These are phyloP conservation scores for Phalanger gymnotis DNA, from an alignment of 2,797 vertebrate species.

Conservation along the genomic window DNA sequence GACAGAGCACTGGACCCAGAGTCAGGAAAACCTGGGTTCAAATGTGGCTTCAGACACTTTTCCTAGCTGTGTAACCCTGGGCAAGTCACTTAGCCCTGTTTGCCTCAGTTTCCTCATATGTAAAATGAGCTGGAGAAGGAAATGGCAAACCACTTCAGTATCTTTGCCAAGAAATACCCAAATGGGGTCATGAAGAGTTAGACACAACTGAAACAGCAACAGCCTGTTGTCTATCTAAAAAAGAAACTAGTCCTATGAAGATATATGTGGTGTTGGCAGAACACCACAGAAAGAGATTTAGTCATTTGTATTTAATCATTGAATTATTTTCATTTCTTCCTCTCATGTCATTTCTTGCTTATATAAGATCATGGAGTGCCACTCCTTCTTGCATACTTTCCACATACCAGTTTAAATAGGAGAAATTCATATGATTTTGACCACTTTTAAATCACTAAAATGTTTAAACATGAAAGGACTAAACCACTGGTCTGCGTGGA, in stretches of 20 bases:
- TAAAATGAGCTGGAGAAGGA: background rate
- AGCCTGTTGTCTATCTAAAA: constrained; percentile 6
- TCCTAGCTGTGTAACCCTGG: background rate
- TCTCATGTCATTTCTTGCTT: constrained; percentile 10
- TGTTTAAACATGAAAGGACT: constrained; percentile 42
- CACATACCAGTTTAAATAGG: constrained; percentile 37
- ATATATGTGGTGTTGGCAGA: constrained; percentile 7
- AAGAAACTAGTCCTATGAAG: background rate
- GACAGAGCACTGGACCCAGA: background rate
- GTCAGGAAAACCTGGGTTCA: background rate
- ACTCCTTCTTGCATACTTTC: background rate
- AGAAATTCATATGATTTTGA: constrained; percentile 26
- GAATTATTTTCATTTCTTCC: background rate
- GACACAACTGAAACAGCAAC: background rate
- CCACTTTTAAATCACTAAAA: constrained; percentile 49
- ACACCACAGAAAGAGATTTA: constrained; percentile 19
- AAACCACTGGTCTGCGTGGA: constrained; percentile 48
- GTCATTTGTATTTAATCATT: background rate
- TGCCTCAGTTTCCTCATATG: background rate
- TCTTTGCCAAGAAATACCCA: background rate
- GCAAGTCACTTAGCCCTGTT: background rate
- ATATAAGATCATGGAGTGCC: background rate
- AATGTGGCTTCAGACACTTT: background rate
- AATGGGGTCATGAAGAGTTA: background rate
- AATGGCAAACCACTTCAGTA: background rate